These are phyloP conservation scores for Sebastiscus tertius DNA, from an alignment of 2,797 vertebrate genomes.

Conservation along the genomic window DNA sequence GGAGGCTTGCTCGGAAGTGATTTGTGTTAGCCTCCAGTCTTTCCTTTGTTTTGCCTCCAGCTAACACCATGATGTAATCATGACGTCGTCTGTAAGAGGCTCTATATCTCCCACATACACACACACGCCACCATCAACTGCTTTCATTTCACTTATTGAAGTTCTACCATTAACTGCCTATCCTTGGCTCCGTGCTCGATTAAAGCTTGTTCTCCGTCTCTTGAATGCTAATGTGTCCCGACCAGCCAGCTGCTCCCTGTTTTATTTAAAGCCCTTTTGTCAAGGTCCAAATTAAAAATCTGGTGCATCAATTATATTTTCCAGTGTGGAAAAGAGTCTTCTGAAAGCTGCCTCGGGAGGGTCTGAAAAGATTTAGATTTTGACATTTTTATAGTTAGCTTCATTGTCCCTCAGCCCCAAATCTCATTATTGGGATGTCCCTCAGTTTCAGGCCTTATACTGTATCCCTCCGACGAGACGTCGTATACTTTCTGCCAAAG, in stretches of 20 bases:
- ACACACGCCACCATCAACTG: background rate
- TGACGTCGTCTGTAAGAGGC: background rate
- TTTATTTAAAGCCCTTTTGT: constrained; percentile 63
- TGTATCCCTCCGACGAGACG: background rate
- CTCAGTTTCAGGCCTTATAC: constrained; percentile 2
- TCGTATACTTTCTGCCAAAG: background rate
- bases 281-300: constrained; percentile 68
- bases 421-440: constrained; percentile 38
- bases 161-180: constrained; percentile 16
- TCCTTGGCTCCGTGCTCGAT: constrained; percentile 13
- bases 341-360: constrained; percentile 4
- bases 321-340: constrained; percentile 30
- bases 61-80: background rate
- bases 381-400: constrained; percentile 9
- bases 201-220: constrained; percentile 21
- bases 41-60: too few relatives aligned
- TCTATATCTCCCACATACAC: background rate
- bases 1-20: too few relatives aligned
- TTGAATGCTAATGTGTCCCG: constrained; percentile 50
- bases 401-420: constrained; percentile 25
- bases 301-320: constrained; percentile 55
- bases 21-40: too few relatives aligned
- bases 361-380: constrained; percentile 38
- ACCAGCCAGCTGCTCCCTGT: constrained; percentile 39
- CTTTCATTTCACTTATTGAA: constrained; percentile 1